phyloP scores from a whole-genome alignment of 2,888 invertebrate genomes.

The Tetranychus piercei region DNA sequence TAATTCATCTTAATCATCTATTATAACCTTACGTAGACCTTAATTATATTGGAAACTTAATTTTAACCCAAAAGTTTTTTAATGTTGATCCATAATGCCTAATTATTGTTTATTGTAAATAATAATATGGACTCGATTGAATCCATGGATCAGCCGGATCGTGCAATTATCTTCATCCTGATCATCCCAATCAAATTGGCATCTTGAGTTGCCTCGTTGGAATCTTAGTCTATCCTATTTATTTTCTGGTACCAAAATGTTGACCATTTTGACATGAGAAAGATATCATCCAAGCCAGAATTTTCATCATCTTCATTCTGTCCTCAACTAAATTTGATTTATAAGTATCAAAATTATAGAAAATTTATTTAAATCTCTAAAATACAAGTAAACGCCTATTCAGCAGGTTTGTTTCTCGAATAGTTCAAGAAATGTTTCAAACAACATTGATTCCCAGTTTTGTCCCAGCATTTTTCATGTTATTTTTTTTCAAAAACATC shows the following conservation, averaged over 20 bases:
- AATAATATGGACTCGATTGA: background rate
- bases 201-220: background rate
- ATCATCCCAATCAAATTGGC: background rate
- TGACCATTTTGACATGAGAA: too few relatives aligned
- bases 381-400: background rate
- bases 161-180: background rate
- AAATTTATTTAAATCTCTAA: background rate
- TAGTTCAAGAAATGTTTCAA: too few relatives aligned
- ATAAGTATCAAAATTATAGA: background rate
- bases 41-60: background rate
- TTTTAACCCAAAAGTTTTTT: background rate
- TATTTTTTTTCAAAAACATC: too few relatives aligned
- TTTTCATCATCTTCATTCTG: background rate
- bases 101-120: background rate
- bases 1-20: background rate
- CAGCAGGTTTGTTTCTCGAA: background rate
- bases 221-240: background rate
- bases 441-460: too few relatives aligned
- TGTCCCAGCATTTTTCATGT: too few relatives aligned
- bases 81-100: background rate
- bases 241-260: background rate
- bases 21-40: too few relatives aligned
- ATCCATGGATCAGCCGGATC: background rate
- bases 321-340: background rate
- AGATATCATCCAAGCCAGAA: background rate